Base-by-base conservation (phyloP, 2,888 invertebrate genomes). In the Cyaniris semiargus region DNA sequence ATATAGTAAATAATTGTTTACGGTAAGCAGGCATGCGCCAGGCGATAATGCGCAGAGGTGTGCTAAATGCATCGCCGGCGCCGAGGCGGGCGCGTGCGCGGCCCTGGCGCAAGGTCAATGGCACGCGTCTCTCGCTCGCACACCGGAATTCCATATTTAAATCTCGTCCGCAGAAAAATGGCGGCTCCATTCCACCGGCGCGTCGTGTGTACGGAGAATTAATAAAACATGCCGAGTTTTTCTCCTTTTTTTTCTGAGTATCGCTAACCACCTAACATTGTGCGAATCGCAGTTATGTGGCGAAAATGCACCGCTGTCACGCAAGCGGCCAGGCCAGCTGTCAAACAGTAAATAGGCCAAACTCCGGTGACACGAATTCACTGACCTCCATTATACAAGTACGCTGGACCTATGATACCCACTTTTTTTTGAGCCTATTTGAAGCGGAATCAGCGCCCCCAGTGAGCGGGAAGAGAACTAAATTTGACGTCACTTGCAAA, bases 111-210 rank as follows among this genome's bases (percentile, higher is more conserved):
- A 93, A 93, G 93, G 93, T 94, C 93, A 94, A 93, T 94, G 92
- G 93, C 93, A 93, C 91, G 91, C 91, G 89, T 85, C 91, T 90
- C 90, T 93, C 89, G 89, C 93, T 93, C 93, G 90, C 93, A 93
- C 94, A 93, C 93, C 93, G 93, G 93, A 93, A 94, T 94, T 93
- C 94, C 94, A 94, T 93, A 93, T 94, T 94, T 94, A 93, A 94
- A 93, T 93, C 93, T 93, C 92, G 92, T 91, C 93, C 93, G 93
- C 93, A 93, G 92, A 94, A 94, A 94, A 93, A 93, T 93, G 93
- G 93, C 94, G 91, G 83, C 89, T 92, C 86, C 92, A 92, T 92
- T 92, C 92, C 90, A 87, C 88, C 85, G 84, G 85, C 85, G 87
- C 87, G 84, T 85, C 87, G 87, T 89, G 87, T 90, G 89, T 93